Evolutionary conservation across 2,888 invertebrate genomes (phyloP).

Genomic region (Catotricha subobsoleta): DNA sequence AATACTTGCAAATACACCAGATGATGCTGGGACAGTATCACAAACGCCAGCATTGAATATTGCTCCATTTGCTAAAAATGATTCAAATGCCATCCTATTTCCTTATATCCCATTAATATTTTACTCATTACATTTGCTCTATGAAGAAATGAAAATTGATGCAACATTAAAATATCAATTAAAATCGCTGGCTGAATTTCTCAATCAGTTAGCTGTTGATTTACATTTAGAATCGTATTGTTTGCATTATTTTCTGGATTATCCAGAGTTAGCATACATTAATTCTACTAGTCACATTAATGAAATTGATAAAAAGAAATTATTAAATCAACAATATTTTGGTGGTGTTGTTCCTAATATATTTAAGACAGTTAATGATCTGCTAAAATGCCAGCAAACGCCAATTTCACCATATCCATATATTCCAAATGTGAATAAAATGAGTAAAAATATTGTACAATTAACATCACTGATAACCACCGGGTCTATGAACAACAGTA

Average conservation of each 20-base stretch:
- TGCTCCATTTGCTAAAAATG: constrained; percentile 12
- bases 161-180: constrained; percentile 47
- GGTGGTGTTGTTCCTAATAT: constrained; percentile 47
- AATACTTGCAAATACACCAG: constrained; percentile 3
- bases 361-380: constrained; percentile 47
- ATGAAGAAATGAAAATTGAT: constrained; percentile 80
- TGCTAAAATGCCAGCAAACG: constrained; percentile 37
- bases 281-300: constrained; percentile 20
- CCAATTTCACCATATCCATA: constrained; percentile 42
- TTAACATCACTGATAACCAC: background rate
- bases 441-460: constrained; percentile 55
- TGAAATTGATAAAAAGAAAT: constrained; percentile 36
- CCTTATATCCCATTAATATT: constrained; percentile 55
- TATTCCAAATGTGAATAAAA: constrained; percentile 51
- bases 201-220: constrained; percentile 61
- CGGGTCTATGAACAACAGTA: constrained; percentile 8
- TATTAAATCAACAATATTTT: constrained; percentile 42
- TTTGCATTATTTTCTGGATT: constrained; percentile 73
- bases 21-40: constrained; percentile 8
- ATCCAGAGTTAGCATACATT: constrained; percentile 42
- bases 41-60: background rate
- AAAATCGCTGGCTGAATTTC: constrained; percentile 45
- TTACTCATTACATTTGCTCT: constrained; percentile 68
- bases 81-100: constrained; percentile 46
- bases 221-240: constrained; percentile 50